Conservation (phyloP, 2,113 vertebrate species). For the Rostratula benghalensis region DNA sequence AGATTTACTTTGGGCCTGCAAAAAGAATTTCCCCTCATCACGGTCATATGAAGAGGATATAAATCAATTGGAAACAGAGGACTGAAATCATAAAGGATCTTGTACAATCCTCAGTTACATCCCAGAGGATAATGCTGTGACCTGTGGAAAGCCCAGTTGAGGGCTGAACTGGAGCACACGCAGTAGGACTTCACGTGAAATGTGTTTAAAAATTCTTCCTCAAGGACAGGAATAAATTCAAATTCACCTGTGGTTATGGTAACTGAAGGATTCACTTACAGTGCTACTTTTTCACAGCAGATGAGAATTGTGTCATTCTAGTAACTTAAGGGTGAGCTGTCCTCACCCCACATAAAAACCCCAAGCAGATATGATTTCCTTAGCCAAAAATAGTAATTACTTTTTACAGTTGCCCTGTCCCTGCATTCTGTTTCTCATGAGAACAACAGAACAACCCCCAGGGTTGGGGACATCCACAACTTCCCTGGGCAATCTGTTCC, state of each 20-base stretch:
- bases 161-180: background rate
- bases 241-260: background rate
- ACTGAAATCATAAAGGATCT: background rate
- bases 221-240: background rate
- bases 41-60: background rate
- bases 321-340: background rate
- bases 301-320: background rate
- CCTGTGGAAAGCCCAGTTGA: background rate
- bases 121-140: background rate
- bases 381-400: background rate
- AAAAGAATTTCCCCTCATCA: background rate
- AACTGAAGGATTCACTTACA: background rate
- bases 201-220: background rate
- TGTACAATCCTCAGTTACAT: background rate
- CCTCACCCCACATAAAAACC: background rate
- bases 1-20: background rate
- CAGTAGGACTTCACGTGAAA: background rate
- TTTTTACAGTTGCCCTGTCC: background rate
- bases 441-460: background rate
- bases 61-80: background rate
- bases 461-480: no score
- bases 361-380: background rate
- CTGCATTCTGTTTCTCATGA: background rate
- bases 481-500: no score
- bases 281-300: background rate